Percentiles rank a stretch among this genome's conserved stretches.
Evolutionary conservation across 2,113 vertebrate species (phyloP).

Genomic region (Chaetodon auriga): DNA sequence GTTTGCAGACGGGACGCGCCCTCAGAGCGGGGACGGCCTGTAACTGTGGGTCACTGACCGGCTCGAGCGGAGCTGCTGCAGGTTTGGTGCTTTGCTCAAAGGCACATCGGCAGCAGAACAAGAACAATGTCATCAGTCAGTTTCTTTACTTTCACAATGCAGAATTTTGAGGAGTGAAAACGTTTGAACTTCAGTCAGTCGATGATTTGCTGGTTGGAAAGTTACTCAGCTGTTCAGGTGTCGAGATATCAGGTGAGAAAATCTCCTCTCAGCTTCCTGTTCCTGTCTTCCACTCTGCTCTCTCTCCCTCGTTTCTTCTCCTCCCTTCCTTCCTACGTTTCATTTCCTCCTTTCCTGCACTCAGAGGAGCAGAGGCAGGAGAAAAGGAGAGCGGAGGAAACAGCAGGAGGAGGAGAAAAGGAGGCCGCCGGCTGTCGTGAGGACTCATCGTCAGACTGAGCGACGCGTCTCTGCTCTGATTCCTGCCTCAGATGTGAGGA

Average conservation of each 20-base stretch:
- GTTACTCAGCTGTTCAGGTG: too few species aligned
- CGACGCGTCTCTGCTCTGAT: background rate
- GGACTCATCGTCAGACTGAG: conserved; percentile 4
- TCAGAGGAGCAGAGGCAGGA: background rate
- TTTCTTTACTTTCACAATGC: too few species aligned
- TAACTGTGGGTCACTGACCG: conserved; percentile 1
- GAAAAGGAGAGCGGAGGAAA: background rate
- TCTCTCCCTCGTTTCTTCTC: background rate
- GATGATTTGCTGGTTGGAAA: too few species aligned
- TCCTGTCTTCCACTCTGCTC: background rate
- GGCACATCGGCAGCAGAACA: background rate
- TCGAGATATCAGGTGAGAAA: background rate
- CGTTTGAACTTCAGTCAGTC: too few species aligned
- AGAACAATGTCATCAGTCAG: background rate
- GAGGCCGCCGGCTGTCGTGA: conserved; percentile 35
- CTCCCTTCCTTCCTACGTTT: too few species aligned
- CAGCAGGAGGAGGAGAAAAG: conserved; percentile 16
- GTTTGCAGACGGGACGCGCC: background rate
- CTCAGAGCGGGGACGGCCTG: background rate
- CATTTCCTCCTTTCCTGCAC: background rate
- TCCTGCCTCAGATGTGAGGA: too few species aligned
- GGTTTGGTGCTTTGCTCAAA: conserved; percentile 2
- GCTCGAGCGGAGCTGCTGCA: background rate
- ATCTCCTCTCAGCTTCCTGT: background rate
- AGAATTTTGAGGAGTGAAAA: too few species aligned